Conservation (phyloP, 2,113 vertebrate species). For the Chunga burmeisteri region DNA sequence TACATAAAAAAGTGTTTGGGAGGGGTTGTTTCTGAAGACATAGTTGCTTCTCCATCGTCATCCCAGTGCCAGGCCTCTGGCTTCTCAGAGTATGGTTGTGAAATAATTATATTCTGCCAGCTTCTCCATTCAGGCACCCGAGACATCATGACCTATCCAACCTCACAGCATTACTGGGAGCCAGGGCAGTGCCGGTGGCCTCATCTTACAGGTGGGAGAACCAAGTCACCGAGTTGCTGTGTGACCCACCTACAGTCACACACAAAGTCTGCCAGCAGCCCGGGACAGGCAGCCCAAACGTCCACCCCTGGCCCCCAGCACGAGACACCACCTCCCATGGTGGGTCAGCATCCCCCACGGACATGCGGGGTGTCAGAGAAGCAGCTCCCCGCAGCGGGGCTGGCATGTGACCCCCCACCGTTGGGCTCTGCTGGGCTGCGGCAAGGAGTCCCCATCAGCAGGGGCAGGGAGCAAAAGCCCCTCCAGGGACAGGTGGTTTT, state of each 20-base stretch:
- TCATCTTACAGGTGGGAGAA: background rate
- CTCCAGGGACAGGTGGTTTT: accelerated
- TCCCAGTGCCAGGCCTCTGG: background rate
- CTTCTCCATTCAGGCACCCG: background rate
- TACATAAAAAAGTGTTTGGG: background rate
- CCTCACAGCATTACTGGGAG: background rate
- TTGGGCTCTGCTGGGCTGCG: background rate
- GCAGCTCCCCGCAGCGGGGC: background rate
- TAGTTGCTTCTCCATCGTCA: background rate
- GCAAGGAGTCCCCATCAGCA: background rate
- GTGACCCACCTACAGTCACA: background rate
- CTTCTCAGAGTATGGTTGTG: background rate
- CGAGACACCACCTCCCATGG: accelerated
- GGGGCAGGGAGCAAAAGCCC: background rate
- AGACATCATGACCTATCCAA: background rate
- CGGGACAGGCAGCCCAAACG: accelerated
- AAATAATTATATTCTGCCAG: background rate
- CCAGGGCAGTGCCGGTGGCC: accelerated
- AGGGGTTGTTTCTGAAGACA: background rate
- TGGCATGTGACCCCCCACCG: accelerated
- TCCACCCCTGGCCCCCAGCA: background rate
- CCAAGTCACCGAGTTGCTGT: background rate
- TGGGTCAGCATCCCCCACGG: background rate
- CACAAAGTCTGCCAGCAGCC: background rate
- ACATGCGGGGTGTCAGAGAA: accelerated